Percentiles rank a stretch among this genome's conserved stretches.
Evolutionary conservation across 2,888 invertebrate species (phyloP).

Genomic region (Pinctada fucata): DNA sequence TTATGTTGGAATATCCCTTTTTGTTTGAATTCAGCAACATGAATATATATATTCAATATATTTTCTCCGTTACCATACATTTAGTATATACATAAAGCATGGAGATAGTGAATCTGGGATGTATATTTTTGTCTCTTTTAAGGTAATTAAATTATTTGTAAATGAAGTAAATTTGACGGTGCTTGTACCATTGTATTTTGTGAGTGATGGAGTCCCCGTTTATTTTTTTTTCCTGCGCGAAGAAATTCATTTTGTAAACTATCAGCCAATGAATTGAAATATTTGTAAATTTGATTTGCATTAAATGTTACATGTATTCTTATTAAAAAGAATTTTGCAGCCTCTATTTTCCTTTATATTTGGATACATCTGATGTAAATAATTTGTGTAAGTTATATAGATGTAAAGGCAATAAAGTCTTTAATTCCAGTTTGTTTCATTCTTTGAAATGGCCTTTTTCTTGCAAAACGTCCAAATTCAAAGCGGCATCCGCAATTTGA

Average conservation of each 20-base stretch:
- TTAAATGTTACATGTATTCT: not conserved
- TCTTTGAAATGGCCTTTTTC: too few species aligned
- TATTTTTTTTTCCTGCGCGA: not conserved
- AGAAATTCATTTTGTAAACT: not conserved
- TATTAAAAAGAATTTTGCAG: not conserved
- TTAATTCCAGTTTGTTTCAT: not conserved
- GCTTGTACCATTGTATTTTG: not conserved
- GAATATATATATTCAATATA: too few species aligned
- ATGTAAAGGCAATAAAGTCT: conserved; percentile 10
- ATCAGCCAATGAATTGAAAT: not conserved
- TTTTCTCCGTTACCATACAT: too few species aligned
- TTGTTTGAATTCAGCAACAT: too few species aligned
- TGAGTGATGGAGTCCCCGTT: not conserved
- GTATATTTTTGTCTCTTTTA: not conserved
- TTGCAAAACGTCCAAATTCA: too few species aligned
- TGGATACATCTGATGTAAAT: not conserved
- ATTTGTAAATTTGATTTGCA: not conserved
- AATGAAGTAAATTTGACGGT: not conserved
- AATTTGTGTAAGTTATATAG: not conserved
- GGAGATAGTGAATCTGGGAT: not conserved
- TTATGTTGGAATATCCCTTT: too few species aligned
- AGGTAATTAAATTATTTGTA: not conserved
- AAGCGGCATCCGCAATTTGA: too few species aligned
- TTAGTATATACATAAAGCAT: not conserved
- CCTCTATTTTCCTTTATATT: not conserved